Base-by-base conservation (phyloP, 2,888 invertebrate species). In the Drosophila cracens region DNA sequence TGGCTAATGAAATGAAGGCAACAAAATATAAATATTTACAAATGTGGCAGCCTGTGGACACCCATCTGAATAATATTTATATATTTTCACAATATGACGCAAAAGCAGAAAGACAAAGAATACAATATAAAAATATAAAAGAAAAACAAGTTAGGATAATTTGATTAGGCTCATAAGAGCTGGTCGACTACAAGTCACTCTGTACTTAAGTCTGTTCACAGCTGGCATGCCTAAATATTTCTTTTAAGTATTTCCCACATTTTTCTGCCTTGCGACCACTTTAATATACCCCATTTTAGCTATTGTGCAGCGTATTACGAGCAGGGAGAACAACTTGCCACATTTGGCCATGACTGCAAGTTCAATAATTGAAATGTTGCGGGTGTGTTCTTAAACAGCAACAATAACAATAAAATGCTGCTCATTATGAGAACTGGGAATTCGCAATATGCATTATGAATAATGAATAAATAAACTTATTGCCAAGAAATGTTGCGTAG, bases 271-370 rank as follows among this genome's bases (percentile, higher is more conserved):
- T 27, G 10, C 27, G 27, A 10, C n/a, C 18, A 21, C 43, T 27
- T 49, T 13, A 18, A 29, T 16, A 52, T 52, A 52, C 31, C n/a
- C n/a, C 2, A 52, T 34, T 25, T 34, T 4, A 34, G 34, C 8
- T 34, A 10, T 34, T 10, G 10, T 34, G 7, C 10, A 33, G 8
- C 34, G 25, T 25, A 16, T 34, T 34, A 21, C 16, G 34, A 25
- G 34, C 33, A 34, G 10, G n/a, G 34, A 1, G 7, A 74, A 69
- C 81, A 70, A 79, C 76, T 72, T 69, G 65, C 74, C 74, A 33
- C 69, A 70, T 77, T 83, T 79, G 81, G 81, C 77, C 81, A 79
- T 83, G 74, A 81, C 75, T 75, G 65, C 33, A 51, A 70, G 71
- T 74, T 76, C 59, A 82, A 69, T 81, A 72, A 72, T 71, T 34